Evolutionary conservation across 2,888 invertebrate species (phyloP).

Genomic region (Enchytraeus crypticus): DNA sequence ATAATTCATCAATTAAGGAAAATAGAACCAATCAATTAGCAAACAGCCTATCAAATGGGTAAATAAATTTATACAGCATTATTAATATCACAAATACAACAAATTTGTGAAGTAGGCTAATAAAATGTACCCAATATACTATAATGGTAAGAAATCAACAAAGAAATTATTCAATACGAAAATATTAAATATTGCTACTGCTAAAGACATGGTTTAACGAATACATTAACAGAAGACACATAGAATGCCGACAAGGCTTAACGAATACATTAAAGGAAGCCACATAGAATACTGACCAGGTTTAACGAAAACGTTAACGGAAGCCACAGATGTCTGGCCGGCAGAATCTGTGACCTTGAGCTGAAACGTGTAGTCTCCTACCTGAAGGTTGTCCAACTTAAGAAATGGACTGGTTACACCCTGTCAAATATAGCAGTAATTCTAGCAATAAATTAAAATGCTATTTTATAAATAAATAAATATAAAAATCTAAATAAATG

Average conservation of each 20-base stretch:
- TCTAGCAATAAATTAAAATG: not conserved
- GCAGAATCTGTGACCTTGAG: constrained; percentile 85
- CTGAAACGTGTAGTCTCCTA: constrained; percentile 86
- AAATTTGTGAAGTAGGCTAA: no score
- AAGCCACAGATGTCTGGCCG: constrained; percentile 75
- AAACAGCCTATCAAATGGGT: no score
- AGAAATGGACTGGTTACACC: constrained; percentile 82
- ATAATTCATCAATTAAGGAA: no score
- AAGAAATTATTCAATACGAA: no score
- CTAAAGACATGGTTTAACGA: no score
- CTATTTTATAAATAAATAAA: not conserved
- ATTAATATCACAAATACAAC: no score
- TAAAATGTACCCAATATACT: no score
- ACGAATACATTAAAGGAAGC: not conserved
- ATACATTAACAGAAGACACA: not conserved
- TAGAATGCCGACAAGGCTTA: not conserved
- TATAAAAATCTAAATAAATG: not conserved
- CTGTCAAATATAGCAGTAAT: constrained; percentile 45
- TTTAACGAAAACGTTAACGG: constrained; percentile 86
- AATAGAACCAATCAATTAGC: no score
- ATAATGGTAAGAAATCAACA: no score
- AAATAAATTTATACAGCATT: no score
- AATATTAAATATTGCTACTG: no score
- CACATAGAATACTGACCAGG: constrained; percentile 49
- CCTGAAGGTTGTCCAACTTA: constrained; percentile 77